Evolutionary conservation across 2,888 invertebrate species (phyloP).

Genomic region (Erebia ligea): DNA sequence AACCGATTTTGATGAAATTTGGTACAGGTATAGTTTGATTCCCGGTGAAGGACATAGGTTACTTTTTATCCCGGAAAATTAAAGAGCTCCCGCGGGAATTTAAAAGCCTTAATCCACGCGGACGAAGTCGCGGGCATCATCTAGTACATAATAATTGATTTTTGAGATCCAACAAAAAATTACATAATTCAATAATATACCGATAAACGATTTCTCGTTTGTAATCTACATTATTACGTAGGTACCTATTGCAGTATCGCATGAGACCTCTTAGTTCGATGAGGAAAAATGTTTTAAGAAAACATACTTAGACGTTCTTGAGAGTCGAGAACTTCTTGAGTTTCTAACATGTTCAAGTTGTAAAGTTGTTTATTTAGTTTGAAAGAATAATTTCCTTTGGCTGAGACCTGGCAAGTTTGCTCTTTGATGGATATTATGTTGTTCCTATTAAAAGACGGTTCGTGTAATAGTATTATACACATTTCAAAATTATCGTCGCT

Average conservation of each 20-base stretch:
- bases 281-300: constrained; percentile 36
- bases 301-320: constrained; percentile 36
- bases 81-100: no score
- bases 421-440: background rate
- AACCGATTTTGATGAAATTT: no score
- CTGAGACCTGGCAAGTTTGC: constrained; percentile 9
- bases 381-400: constrained; percentile 17
- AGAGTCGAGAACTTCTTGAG: constrained; percentile 17
- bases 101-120: no score
- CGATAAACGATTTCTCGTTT: background rate
- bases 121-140: no score
- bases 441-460: background rate
- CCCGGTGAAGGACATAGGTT: no score
- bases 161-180: no score
- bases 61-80: no score
- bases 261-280: constrained; percentile 22
- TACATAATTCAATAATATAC: background rate
- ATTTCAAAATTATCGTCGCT: background rate
- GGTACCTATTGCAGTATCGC: constrained; percentile 9
- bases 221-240: background rate
- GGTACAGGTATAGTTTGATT: no score
- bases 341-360: constrained; percentile 11
- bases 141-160: no score
- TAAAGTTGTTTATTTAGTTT: constrained; percentile 18
- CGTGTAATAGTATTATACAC: background rate